Base-by-base conservation (phyloP, 2,888 invertebrate species). In the Trachelus tabidus region DNA sequence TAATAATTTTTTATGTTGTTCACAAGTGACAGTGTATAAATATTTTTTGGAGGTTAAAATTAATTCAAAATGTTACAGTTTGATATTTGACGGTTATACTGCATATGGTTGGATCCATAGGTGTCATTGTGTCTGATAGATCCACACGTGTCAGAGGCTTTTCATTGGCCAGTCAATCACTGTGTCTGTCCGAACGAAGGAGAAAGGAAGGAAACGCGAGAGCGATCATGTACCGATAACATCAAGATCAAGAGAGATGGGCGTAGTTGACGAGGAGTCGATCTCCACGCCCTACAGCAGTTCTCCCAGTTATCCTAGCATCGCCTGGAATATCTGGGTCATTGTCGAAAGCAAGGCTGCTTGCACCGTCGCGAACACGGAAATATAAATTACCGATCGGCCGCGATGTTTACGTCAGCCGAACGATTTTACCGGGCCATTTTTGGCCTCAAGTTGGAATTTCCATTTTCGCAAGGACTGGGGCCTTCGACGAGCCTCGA, bases 341-440 rank as follows among this genome's bases (percentile, higher is more conserved):
- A 82, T 82, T 82, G 81, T 79, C 81, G 77, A 82, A 81, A 82
- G 81, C 81, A 81, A 82, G 81, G 81, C 71, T 71, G 9, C 71
- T 71, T 71, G 71, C 71, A 71, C 71, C 71, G 33, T 71, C 71
- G 71, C 71, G 31, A 71, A 71, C 31, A 34, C 71, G 71, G 71
- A 71, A 71, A 71, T 71, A 71, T 71, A 71, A 71, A 71, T 71
- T 34, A 71, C 71, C 71, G 71, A 71, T 71, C 71, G 74, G 34
- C 37, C 74, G 74, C 74, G 34, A 33, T 33, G n/a, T 34, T 34
- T 34, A 37, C 74, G 34, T 35, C 37, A 30, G 35, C 34, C 74
- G 34, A 34, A 34, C 34, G 34, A 74, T 74, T 34, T 74, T 74
- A 34, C 35, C 71, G 71, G 31, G 9, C 71, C 71, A 56, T 56